Evolutionary conservation across 2,113 vertebrate species (phyloP).

Genomic region (Periophthalmodon schlosseri): DNA sequence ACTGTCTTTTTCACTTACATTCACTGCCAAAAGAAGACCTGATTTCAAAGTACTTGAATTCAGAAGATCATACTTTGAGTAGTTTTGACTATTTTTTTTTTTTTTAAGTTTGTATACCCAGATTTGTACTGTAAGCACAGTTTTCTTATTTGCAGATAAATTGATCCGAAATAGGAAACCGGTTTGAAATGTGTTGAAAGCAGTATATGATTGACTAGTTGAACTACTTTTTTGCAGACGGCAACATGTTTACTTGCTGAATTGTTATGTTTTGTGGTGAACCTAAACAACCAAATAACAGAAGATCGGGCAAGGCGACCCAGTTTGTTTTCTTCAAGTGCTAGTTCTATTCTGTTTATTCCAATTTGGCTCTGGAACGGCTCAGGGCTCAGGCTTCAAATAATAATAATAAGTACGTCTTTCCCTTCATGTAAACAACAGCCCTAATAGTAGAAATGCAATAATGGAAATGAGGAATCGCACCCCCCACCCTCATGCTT

Average conservation of each 20-base stretch:
- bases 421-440: not conserved
- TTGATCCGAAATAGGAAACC: not conserved
- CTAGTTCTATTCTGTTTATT: not conserved
- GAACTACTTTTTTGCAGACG: not conserved
- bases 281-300: not conserved
- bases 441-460: not conserved
- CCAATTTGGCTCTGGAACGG: not conserved
- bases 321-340: not conserved
- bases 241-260: not conserved
- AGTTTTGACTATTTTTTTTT: too few relatives aligned
- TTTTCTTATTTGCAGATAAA: not conserved
- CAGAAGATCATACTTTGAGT: too few relatives aligned
- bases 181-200: not conserved
- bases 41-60: too few relatives aligned
- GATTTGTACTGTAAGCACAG: not conserved
- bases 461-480: not conserved
- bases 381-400: too few relatives aligned
- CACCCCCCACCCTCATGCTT: conserved; percentile 38
- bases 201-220: too few relatives aligned
- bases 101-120: not conserved
- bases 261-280: not conserved
- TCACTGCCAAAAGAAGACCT: too few relatives aligned
- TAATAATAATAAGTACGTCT: not conserved
- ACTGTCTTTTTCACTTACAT: not conserved
- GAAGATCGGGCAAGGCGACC: not conserved